These are phyloP conservation scores for Conopomorpha cramerella DNA, from an alignment of 1,140 invertebrate genomes.

Conservation along the genomic window DNA sequence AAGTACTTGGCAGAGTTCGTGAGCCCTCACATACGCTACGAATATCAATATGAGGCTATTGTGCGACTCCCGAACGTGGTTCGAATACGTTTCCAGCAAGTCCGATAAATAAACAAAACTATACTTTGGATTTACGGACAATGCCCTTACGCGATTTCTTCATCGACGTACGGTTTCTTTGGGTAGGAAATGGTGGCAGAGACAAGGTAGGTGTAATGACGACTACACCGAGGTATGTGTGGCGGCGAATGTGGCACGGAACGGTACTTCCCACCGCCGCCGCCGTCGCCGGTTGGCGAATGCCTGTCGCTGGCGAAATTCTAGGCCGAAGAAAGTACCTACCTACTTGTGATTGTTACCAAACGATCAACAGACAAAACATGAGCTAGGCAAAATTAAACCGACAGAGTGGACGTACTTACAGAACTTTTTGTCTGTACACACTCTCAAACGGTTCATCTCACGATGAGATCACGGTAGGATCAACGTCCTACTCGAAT, in stretches of 20 bases:
- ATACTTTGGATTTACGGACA: conserved; percentile 22
- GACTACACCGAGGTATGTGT: neutral
- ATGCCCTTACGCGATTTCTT: no score
- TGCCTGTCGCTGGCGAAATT: conserved; percentile 32
- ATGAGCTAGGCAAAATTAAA: no score
- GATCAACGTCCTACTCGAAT: conserved; percentile 45
- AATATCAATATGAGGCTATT: conserved; percentile 41
- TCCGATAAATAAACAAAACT: conserved; percentile 34
- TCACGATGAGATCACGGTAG: conserved; percentile 49
- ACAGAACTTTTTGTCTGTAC: no score
- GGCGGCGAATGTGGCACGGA: neutral
- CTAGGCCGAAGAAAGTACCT: conserved; percentile 26
- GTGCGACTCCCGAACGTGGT: conserved; percentile 50
- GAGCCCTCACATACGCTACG: conserved; percentile 20
- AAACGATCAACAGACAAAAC: no score
- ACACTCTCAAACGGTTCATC: conserved; percentile 1
- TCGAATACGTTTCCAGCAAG: conserved; percentile 33
- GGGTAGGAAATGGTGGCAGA: no score
- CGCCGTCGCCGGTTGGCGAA: conserved; percentile 5
- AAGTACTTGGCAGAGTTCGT: no score
- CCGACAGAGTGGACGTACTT: no score
- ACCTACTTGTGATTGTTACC: conserved; percentile 5
- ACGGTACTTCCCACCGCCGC: conserved; percentile 1
- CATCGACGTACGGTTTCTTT: no score
- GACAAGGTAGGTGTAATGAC: no score